Conservation (phyloP, 2,888 invertebrate genomes). For the Parthenolecanium corni region DNA sequence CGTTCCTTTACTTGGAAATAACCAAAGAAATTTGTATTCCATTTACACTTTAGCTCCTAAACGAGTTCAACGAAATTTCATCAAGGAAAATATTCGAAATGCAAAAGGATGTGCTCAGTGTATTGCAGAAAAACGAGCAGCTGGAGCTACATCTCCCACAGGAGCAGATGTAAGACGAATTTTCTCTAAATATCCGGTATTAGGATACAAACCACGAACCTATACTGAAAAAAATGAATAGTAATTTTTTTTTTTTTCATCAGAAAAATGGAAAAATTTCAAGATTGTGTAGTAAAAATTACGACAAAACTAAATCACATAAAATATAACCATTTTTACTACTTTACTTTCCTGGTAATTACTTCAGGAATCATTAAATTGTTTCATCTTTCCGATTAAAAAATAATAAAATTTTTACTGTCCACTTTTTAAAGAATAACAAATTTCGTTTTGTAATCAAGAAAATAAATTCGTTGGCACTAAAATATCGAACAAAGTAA, state of each 20-base stretch:
- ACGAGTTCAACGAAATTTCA: slow-evolving; percentile 17
- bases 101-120: slow-evolving; percentile 22
- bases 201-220: no score
- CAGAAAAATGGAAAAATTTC: not conserved
- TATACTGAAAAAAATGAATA: no score
- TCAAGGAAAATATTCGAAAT: slow-evolving; percentile 20
- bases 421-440: no score
- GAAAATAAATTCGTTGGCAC: no score
- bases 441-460: no score
- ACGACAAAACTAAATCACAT: no score
- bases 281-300: not conserved
- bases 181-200: not conserved
- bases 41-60: not conserved
- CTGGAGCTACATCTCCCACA: not conserved
- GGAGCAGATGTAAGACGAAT: not conserved
- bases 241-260: not conserved
- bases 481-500: no score
- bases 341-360: no score
- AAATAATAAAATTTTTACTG: no score
- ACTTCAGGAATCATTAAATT: no score
- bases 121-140: slow-evolving; percentile 1
- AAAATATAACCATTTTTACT: no score
- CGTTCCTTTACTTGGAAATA: not conserved
- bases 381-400: no score
- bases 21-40: not conserved